Evolutionary conservation across 2,888 invertebrate species (phyloP).

Genomic region (Lasioglossum morio): DNA sequence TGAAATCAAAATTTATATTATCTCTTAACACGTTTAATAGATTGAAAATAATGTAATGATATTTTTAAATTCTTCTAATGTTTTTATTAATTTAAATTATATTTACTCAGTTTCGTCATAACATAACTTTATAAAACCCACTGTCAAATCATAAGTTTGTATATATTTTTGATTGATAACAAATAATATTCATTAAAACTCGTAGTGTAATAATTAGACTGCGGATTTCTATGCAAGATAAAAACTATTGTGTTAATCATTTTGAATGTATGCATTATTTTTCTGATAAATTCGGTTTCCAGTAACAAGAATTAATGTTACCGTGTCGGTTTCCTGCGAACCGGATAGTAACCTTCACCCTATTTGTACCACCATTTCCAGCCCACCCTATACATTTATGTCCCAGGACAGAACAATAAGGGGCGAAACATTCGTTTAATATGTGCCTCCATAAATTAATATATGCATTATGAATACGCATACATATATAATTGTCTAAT

Average conservation of each 20-base stretch:
- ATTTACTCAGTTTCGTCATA: too few species aligned
- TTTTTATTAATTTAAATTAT: too few species aligned
- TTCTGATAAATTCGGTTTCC: neutral
- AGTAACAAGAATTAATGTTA: neutral
- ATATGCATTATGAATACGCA: neutral
- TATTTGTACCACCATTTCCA: neutral
- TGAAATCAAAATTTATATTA: too few species aligned
- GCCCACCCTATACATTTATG: neutral
- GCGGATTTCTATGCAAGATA: too few species aligned
- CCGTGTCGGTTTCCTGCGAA: neutral
- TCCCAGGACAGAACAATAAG: neutral
- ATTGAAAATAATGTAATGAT: too few species aligned
- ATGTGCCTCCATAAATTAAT: constrained; percentile 3
- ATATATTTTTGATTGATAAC: too few species aligned
- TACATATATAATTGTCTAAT: neutral
- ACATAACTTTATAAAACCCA: too few species aligned
- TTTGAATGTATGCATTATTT: neutral
- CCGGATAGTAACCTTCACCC: neutral
- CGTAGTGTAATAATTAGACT: too few species aligned
- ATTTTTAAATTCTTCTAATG: too few species aligned
- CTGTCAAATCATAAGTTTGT: too few species aligned
- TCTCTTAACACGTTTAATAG: too few species aligned
- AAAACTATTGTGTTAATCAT: neutral
- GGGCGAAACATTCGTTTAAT: neutral
- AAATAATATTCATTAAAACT: too few species aligned